Evolutionary conservation across 2,113 vertebrate genomes (phyloP), one percentile per base, ranked within the genome.

Genomic region (Triplophysa dalaica): DNA sequence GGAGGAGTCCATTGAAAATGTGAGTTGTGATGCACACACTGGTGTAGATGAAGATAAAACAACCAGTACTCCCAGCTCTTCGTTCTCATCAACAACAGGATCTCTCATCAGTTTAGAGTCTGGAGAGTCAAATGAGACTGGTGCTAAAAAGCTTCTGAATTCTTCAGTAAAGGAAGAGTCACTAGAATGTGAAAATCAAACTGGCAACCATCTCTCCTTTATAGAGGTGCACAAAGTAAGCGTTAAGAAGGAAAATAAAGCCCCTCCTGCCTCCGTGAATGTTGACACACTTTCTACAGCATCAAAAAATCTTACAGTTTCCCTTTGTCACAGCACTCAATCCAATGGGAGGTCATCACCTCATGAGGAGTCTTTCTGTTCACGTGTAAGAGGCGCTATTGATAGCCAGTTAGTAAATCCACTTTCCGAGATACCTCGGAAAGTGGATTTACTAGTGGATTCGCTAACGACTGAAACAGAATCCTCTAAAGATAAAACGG

Each of bases 111-210:
- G 58, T 66, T 60, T 76, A 64, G 78, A 79, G 19, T 77, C 82
- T 61, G 41, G 75, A 33, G 88, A 84, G 41, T 66, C 43, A 26
- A 69, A 74, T 52, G 63, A 80, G 22, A 8, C 33, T 58, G 54
- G 17, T 58, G 54, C n/a, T 58, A 54, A 80, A 43, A 13, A 54
- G 33, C 87, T 87, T 12, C 83, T 88, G 33, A 86, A 89, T 19
- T 60, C 91, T 81, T 86, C 87, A 75, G 83, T 90, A 19, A 89
- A 91, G 78, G 84, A 88, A 2, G 90, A 92, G 78, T 76, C 81
- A 29, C 88, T 89, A 56, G 89, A 91, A 60, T 88, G 87, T 77
- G 91, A 92, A 89, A 90, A 86, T 7, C 81, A 77, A 33, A 73
- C 16, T 45, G 60, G 56, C n/a, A 64, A 82, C 33, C 61, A 63